Conservation (phyloP, 2,113 vertebrate genomes). For the Oreocharis arfaki region DNA sequence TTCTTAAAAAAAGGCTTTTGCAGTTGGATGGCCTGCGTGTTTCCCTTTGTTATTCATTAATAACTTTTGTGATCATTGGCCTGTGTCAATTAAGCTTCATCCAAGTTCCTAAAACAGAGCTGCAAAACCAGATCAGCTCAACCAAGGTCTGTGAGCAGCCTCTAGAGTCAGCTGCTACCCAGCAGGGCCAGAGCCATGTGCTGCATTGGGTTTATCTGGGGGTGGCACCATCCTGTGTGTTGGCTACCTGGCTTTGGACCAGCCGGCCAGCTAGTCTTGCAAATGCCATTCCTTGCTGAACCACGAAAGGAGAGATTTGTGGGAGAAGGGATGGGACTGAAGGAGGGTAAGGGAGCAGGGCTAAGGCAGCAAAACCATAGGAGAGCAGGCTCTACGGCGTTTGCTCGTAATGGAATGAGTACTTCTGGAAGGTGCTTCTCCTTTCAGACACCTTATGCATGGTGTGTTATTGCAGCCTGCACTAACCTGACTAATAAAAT, state of each 20-base stretch:
- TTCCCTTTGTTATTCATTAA: neutral
- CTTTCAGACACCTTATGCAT: neutral
- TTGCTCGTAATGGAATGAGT: rapidly evolving
- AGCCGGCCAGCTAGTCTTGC: neutral
- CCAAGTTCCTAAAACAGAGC: neutral
- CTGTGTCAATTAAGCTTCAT: neutral
- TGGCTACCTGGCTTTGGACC: neutral
- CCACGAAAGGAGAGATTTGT: neutral
- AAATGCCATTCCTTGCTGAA: neutral
- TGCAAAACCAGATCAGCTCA: neutral
- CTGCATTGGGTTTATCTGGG: neutral
- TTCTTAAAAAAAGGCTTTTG: neutral
- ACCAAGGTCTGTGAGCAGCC: neutral
- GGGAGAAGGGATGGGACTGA: neutral
- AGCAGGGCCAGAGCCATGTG: neutral
- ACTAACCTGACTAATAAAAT: neutral
- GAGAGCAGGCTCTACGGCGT: neutral
- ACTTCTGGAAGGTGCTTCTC: neutral
- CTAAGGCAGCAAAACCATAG: neutral
- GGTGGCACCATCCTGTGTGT: rapidly evolving
- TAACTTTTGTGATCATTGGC: neutral
- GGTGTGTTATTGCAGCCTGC: neutral
- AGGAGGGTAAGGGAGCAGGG: neutral
- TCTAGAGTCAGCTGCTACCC: neutral
- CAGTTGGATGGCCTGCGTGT: neutral